Evolutionary conservation across 2,888 invertebrate species (phyloP).

Genomic region (Eupithecia centaureata): DNA sequence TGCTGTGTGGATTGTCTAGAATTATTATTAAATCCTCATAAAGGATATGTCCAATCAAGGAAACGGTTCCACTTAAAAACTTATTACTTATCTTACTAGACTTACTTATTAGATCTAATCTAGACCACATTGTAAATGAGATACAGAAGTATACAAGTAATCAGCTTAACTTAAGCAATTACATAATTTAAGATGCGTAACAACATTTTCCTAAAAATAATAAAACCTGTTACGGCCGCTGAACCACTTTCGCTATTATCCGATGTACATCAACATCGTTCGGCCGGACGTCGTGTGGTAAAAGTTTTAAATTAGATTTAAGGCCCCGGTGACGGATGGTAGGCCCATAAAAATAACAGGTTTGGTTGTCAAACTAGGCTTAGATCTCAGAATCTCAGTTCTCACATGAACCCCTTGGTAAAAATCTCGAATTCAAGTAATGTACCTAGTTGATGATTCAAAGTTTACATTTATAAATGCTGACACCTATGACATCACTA

Average conservation of each 20-base stretch:
- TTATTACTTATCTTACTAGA: too few relatives aligned
- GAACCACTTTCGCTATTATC: conserved; percentile 48
- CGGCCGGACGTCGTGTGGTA: conserved; percentile 20
- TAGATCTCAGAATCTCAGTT: too few relatives aligned
- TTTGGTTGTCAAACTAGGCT: too few relatives aligned
- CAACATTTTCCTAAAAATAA: conserved; percentile 43
- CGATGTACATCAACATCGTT: conserved; percentile 31
- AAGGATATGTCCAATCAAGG: too few relatives aligned
- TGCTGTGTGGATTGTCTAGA: too few relatives aligned
- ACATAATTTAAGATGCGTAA: conserved; percentile 47
- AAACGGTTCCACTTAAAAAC: too few relatives aligned
- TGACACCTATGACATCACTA: conserved; percentile 39
- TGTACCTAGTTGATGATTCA: conserved; percentile 6
- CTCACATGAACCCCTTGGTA: too few relatives aligned
- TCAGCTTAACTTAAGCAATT: background rate
- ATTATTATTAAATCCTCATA: too few relatives aligned
- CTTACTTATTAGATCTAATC: background rate
- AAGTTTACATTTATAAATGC: conserved; percentile 20
- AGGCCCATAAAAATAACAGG: too few relatives aligned
- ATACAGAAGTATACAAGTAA: background rate
- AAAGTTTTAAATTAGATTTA: conserved; percentile 28
- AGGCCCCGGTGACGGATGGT: background rate
- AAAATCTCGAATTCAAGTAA: too few relatives aligned
- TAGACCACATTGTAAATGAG: background rate
- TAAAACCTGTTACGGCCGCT: conserved; percentile 40